Evolutionary conservation across 2,888 invertebrate genomes (phyloP).

Genomic region (Drosophila mimetica): DNA sequence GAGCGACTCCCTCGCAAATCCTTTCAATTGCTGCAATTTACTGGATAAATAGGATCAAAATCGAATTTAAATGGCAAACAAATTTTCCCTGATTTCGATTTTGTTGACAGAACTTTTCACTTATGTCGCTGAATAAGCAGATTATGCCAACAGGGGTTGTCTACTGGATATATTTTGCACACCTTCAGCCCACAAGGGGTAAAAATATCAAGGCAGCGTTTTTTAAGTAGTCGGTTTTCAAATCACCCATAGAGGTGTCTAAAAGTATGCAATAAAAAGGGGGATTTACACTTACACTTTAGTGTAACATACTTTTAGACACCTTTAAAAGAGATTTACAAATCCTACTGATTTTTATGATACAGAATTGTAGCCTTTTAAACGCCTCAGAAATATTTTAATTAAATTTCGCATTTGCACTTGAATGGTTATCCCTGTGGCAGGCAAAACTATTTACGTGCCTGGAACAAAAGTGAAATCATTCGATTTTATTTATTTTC

Average conservation of each 20-base stretch:
- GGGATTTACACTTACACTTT: too few species aligned
- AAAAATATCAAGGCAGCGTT: not conserved
- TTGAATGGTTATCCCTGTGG: conserved; percentile 50
- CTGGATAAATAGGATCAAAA: conserved; percentile 83
- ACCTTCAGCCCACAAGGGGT: conserved; percentile 54
- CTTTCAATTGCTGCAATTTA: conserved; percentile 83
- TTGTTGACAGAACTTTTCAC: conserved; percentile 82
- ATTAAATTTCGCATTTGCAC: conserved; percentile 66
- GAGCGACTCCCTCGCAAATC: conserved; percentile 67
- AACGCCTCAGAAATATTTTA: conserved; percentile 51
- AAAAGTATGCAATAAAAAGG: too few species aligned
- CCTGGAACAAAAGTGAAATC: conserved; percentile 53
- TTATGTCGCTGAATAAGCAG: conserved; percentile 78
- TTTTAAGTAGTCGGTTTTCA: too few species aligned
- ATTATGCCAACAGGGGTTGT: conserved; percentile 68
- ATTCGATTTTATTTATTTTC: conserved; percentile 74
- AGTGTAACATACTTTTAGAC: too few species aligned
- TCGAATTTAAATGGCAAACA: conserved; percentile 83
- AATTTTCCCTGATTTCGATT: conserved; percentile 76
- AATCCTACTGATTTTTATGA: not conserved
- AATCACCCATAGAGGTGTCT: too few species aligned
- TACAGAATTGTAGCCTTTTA: conserved; percentile 11
- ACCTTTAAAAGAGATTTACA: too few species aligned
- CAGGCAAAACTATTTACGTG: conserved; percentile 44
- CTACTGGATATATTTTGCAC: conserved; percentile 41